Conservation (phyloP, 1,140 invertebrate genomes). For the Drosophila carrolli region DNA sequence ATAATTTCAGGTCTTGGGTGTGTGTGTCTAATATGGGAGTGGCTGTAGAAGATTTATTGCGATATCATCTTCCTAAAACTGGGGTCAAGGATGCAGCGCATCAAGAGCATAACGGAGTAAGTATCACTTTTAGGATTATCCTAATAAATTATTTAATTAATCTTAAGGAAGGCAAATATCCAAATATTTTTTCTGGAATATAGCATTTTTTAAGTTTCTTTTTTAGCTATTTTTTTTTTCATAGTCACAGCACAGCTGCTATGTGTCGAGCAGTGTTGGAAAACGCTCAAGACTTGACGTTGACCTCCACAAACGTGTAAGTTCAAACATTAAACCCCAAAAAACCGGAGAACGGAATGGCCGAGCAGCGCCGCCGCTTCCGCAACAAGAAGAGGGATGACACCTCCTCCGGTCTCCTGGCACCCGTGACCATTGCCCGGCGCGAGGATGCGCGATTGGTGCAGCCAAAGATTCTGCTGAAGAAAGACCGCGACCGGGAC, state of each 20-base stretch:
- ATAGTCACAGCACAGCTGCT: conserved; percentile 9
- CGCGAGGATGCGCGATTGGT: conserved; percentile 58
- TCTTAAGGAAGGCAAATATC: too few species aligned
- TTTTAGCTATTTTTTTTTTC: background rate
- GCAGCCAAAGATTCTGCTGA: conserved; percentile 67
- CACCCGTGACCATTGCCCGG: conserved; percentile 60
- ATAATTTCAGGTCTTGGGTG: too few species aligned
- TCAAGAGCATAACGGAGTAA: too few species aligned
- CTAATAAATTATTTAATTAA: too few species aligned
- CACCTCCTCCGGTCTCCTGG: background rate
- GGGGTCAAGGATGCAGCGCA: too few species aligned
- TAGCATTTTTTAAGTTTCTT: too few species aligned
- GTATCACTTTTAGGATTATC: too few species aligned
- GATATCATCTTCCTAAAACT: too few species aligned
- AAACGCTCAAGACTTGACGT: background rate
- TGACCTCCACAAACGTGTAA: conserved; percentile 24
- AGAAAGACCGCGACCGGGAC: conserved; percentile 56
- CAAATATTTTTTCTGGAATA: too few species aligned
- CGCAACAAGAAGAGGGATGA: conserved; percentile 70
- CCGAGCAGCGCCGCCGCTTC: conserved; percentile 57
- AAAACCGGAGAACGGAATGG: conserved; percentile 26
- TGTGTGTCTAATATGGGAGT: too few species aligned
- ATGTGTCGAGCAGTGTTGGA: background rate
- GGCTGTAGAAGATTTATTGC: too few species aligned
- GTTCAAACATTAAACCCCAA: conserved; percentile 2